Evolutionary conservation across 2,113 vertebrate genomes (phyloP), one percentile per base, ranked within the genome.

Genomic region (Pluvialis apricaria): DNA sequence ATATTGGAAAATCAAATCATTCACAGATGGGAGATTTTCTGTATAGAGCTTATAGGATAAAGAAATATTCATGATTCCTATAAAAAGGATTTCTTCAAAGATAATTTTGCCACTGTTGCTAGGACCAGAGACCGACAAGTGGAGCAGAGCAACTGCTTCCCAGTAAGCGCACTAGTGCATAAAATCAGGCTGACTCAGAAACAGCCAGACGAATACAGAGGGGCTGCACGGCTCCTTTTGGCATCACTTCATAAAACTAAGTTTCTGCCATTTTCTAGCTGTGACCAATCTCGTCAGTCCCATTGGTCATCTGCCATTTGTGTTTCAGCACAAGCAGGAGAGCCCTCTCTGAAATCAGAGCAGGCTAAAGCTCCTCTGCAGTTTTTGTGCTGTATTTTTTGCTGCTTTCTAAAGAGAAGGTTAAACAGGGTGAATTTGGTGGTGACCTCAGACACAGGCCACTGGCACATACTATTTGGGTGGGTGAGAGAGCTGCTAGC

Each of bases 1-100:
- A 58, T 88, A 64, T 87, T 89, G 89, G 89, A 95, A 96, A 97
- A 97, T 94, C 84, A 92, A 76, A 95, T 97, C 31, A 91, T 95
- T 89, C 89, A 94, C 92, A 94, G 89, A 94, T 94, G 94, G 91
- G 82, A 80, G 84, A 87, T 91, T 87, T 92, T 94, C 68, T 92
- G 28, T 72, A 66, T 21, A 70, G 86, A 87, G 54, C 52, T 82
- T 89, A 89, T 31, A 73, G 78, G 71, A 86, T 92, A 96, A 95
- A 95, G 86, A 91, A 92, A 84, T 88, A 77, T 85, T 96, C 78
- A 90, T 70, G 81, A 76, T 80, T 94, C 36, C 81, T 91, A 95
- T 95, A 92, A 91, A 97, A 96, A 96, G 77, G 81, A 31, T 76
- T 93, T 90, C 22, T 82, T 94, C 73, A 66, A 77, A 94, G 82